Evolutionary conservation across 2,888 invertebrate genomes (phyloP), one percentile per base, ranked within the genome.

Genomic region (Parochlus steinenii): DNA sequence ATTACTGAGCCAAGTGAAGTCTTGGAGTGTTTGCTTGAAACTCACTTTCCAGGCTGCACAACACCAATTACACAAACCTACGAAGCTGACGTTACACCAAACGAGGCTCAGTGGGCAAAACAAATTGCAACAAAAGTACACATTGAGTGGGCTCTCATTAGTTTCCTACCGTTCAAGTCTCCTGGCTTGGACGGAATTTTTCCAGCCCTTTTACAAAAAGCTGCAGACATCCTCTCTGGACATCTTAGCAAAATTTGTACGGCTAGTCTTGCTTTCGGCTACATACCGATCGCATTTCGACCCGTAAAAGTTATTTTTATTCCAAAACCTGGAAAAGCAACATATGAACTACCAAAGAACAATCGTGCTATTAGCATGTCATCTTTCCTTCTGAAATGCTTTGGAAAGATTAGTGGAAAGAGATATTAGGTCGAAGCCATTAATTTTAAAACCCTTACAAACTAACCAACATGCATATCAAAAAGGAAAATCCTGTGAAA

Each of bases 361-460:
- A 45, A 32, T 16, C 33, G 41, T 34, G 46, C 44, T 0, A 45
- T 46, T 6, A 45, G 43, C 31, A 32, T 47, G 1, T 43, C 35
- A 2, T 47, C 45, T 2, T 44, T 45, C 18, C 16, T 45, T 2
- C 34, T 47, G 0, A 45, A 47, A n/a, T 20, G 41, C 41, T 2
- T 4, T 46, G 31, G 45, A 47, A 24, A 42, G 41, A 28, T 33
- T 46, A 15, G 37, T 46, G 7, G 43, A 45, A 24, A 34, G 43
- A 15, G 18, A 43, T 24, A 40, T 45, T 1, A 40, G 39, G 26
- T 41, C 40, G 6, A 20, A 23, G 3, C 15, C 14, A 1, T 11
- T 43, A 3, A 11, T 5, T 17, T 18, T 1, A 5, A 35, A 17
- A 0, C 40, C 42, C 0, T 16, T 44, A 3, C 34, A 44, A n/a